Evolutionary conservation across 2,113 vertebrate species (phyloP), one percentile per base, ranked within the genome.

Genomic region (Pipra filicauda): DNA sequence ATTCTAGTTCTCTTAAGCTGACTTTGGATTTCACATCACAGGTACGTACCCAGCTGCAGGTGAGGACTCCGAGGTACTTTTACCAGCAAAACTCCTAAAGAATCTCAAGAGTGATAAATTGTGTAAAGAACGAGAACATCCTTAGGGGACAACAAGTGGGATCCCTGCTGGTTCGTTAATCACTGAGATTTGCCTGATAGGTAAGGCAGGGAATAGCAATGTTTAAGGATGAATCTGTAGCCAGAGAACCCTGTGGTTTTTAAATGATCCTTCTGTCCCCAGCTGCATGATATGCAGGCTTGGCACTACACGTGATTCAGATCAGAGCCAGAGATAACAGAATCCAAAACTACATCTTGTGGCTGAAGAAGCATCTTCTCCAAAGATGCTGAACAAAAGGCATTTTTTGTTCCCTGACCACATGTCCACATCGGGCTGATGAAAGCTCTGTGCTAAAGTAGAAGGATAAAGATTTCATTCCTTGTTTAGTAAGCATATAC

Each of bases 301-400:
- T 26, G 12, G 48, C 1, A 2, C 49, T 57, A 4, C 1, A 0
- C 12, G 28, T 13, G 20, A 52, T 48, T 57, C 15, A 5, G 0
- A 39, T n/a, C n/a, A 54, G 19, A 72, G 48, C 33, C 64, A 64
- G 41, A 76, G 37, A 33, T 33, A 2, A 23, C 2, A 3, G 35
- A n/a, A 44, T 15, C 39, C 43, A 51, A 43, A 58, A 14, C 20
- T 27, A 2, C 27, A 7, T 26, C 71, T 26, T 59, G 28, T 3
- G 19, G 44, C 74, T 55, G 14, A 59, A 54, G n/a, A 2, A 64
- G 43, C 43, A 14, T 20, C 71, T 72, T 72, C 58, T 92, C 35
- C 22, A 8, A 55, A 74, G 44, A 21, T 51, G 30, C 44, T 0
- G 0, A 28, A 41, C 11, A 71, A 28, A 35, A 37, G 28, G 44